Percentiles rank a stretch among this genome's conserved stretches.
phyloP scores from a whole-genome alignment of 2,797 vertebrate genomes.

The Gila robusta region DNA sequence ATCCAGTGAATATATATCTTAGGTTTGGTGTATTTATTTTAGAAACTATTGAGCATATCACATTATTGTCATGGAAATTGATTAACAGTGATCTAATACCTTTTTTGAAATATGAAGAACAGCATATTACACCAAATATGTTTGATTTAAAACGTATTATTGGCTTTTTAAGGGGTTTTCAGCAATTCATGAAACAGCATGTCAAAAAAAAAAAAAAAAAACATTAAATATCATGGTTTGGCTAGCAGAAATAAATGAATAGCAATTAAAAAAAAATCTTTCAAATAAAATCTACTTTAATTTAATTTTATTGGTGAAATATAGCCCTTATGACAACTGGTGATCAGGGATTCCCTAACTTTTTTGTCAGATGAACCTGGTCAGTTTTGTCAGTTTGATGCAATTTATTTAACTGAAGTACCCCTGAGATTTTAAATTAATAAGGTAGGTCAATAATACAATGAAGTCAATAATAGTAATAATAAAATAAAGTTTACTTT shows the following conservation, averaged over 20 bases:
- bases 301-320: background rate
- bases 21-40: background rate
- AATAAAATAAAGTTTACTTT: background rate
- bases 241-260: background rate
- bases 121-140: background rate
- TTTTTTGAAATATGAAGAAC: background rate
- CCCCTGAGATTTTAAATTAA: background rate
- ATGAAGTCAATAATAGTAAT: background rate
- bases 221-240: background rate
- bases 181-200: background rate
- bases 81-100: background rate
- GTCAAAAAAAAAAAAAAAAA: background rate
- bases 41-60: background rate
- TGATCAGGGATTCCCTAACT: background rate
- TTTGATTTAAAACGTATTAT: background rate
- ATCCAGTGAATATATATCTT: background rate
- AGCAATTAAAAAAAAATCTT: background rate
- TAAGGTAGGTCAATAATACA: background rate
- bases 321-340: background rate
- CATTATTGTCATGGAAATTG: background rate
- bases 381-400: background rate
- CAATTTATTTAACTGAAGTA: background rate
- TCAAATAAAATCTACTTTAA: background rate
- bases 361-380: background rate
- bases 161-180: background rate